These are phyloP conservation scores for Orchestes rusci DNA, from an alignment of 2,888 invertebrate genomes.

Conservation along the genomic window DNA sequence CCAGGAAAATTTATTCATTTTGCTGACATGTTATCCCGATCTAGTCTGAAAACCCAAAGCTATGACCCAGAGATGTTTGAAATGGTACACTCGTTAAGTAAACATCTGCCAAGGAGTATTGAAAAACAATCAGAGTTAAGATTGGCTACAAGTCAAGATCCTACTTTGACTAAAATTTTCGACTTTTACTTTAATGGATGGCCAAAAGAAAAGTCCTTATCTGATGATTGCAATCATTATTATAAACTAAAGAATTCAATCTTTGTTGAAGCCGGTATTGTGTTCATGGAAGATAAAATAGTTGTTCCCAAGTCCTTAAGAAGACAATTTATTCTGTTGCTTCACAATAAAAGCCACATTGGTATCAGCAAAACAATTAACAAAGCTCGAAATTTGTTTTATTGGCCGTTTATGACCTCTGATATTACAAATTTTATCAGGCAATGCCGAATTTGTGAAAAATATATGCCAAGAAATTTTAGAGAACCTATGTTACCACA, in stretches of 20 bases:
- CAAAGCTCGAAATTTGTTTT: neutral
- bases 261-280: neutral
- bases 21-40: conserved; percentile 16
- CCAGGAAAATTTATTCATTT: conserved; percentile 23
- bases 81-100: conserved; percentile 17
- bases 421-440: neutral
- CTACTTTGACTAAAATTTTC: neutral
- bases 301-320: neutral
- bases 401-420: neutral
- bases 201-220: neutral
- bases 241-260: neutral
- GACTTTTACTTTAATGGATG: conserved; percentile 2
- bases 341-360: neutral
- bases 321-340: neutral
- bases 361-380: conserved; percentile 1
- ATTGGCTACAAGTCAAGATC: neutral
- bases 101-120: neutral
- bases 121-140: neutral
- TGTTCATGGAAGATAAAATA: conserved; percentile 2
- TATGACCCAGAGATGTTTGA: conserved; percentile 16
- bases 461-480: neutral
- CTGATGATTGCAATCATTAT: neutral
- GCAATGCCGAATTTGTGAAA: neutral
- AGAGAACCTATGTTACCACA: conserved; percentile 1
- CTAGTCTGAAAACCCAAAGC: conserved; percentile 11